A percentile compares a stretch with the other conserved stretches of the same genome.
Evolutionary conservation across 2,888 invertebrate species (phyloP).

Genomic region (Dasysyrphus tricinctus): DNA sequence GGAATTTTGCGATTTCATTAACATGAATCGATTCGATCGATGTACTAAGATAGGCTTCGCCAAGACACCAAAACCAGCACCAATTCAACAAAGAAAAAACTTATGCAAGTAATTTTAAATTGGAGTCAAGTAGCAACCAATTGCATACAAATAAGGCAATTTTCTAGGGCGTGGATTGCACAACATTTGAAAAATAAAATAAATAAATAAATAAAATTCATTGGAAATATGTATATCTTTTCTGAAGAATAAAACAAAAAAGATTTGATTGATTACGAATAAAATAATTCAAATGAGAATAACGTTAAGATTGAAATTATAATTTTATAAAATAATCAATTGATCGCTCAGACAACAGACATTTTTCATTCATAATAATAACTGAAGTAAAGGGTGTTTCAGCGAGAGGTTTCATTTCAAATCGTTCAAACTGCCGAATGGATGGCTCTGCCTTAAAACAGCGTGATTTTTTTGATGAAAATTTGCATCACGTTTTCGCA

Average conservation of each 20-base stretch:
- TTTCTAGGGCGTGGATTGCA: constrained; percentile 72
- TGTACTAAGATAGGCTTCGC: constrained; percentile 37
- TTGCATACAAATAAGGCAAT: constrained; percentile 61
- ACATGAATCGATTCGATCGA: constrained; percentile 38
- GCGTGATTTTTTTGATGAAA: too few species aligned
- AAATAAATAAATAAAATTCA: constrained; percentile 2
- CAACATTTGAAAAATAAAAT: constrained; percentile 39
- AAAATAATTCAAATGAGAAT: background rate
- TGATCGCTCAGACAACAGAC: too few species aligned
- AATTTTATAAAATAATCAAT: too few species aligned
- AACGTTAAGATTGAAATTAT: too few species aligned
- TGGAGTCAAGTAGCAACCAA: constrained; percentile 31
- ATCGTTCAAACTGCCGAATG: too few species aligned
- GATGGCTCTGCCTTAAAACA: too few species aligned
- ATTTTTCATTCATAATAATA: too few species aligned
- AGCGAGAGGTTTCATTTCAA: too few species aligned
- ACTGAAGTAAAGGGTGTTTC: too few species aligned
- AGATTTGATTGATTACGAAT: too few species aligned
- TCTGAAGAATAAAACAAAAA: background rate
- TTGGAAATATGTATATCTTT: constrained; percentile 3
- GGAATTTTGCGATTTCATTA: constrained; percentile 43
- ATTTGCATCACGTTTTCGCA: too few species aligned
- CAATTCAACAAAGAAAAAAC: constrained; percentile 47
- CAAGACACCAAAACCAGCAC: constrained; percentile 33
- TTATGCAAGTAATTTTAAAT: constrained; percentile 71